Percentiles rank a stretch among this genome's conserved stretches.
Conservation (phyloP, 2,888 invertebrate genomes). For the Allacma fusca region DNA sequence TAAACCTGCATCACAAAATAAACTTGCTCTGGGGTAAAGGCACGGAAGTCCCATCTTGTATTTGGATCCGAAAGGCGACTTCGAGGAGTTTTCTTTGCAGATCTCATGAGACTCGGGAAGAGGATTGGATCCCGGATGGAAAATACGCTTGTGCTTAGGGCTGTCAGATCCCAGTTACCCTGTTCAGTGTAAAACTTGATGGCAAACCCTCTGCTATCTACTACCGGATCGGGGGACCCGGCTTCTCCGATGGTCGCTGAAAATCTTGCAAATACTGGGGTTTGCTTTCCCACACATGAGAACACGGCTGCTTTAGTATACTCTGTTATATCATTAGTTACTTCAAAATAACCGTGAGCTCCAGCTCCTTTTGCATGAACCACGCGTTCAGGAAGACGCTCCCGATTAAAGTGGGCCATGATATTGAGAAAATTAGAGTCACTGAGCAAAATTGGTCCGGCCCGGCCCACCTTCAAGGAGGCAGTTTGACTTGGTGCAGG, state of each 20-base stretch:
- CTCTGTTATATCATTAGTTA: conserved; percentile 83
- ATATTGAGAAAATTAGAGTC: too few species aligned
- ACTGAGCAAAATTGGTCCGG: too few species aligned
- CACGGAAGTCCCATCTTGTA: conserved; percentile 92
- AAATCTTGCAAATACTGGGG: conserved; percentile 80
- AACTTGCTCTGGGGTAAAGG: too few species aligned
- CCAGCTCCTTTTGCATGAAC: conserved; percentile 76
- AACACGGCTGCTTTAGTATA: conserved; percentile 83
- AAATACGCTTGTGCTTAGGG: conserved; percentile 68
- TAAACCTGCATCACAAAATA: conserved; percentile 79
- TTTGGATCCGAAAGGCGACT: conserved; percentile 86
- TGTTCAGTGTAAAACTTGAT: conserved; percentile 93
- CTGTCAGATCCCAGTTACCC: conserved; percentile 87
- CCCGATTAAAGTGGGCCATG: too few species aligned
- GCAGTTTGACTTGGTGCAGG: too few species aligned
- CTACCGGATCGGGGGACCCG: conserved; percentile 68
- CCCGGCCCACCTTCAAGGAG: too few species aligned
- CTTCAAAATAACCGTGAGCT: conserved; percentile 85
- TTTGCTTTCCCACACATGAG: conserved; percentile 75
- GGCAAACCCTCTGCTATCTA: conserved; percentile 73
- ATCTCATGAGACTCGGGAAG: conserved; percentile 71
- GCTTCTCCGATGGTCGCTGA: conserved; percentile 90
- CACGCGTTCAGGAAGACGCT: too few species aligned
- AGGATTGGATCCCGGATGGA: conserved; percentile 88
- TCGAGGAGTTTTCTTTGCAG: conserved; percentile 68